Evolutionary conservation across 2,113 vertebrate species (phyloP).

Genomic region (Panthera uncia): DNA sequence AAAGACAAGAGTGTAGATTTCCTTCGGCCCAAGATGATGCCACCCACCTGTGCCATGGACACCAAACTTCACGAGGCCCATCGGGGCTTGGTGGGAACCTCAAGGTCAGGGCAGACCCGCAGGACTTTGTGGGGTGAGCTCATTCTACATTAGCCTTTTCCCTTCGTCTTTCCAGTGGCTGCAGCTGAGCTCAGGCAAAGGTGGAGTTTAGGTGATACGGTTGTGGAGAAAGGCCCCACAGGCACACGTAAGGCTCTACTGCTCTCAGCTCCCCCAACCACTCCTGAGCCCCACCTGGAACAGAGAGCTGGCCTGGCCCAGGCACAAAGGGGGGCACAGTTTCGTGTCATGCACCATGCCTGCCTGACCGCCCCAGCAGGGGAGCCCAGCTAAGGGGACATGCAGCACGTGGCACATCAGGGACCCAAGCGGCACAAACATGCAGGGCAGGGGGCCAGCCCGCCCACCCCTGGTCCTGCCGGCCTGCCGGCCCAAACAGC

Average conservation of each 20-base stretch:
- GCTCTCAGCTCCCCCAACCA: not conserved
- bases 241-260: not conserved
- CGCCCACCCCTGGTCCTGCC: slow-evolving; percentile 79
- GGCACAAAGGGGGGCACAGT: slow-evolving; percentile 5
- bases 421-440: slow-evolving; percentile 79
- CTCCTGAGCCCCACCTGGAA: slow-evolving; percentile 64
- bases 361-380: not conserved
- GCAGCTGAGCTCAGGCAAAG: not conserved
- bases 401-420: slow-evolving; percentile 55
- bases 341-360: slow-evolving; percentile 60
- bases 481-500: slow-evolving; percentile 73
- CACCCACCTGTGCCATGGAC: not conserved
- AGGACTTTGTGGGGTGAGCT: not conserved
- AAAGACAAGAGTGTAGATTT: not conserved
- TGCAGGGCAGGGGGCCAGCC: slow-evolving; percentile 66
- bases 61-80: not conserved
- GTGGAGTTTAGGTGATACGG: not conserved
- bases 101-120: not conserved
- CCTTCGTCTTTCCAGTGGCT: not conserved
- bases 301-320: slow-evolving; percentile 51
- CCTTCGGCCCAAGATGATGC: not conserved
- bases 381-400: slow-evolving; percentile 65
- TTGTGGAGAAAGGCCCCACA: not conserved
- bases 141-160: not conserved
- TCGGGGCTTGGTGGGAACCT: not conserved